Percentiles rank a stretch among this genome's conserved stretches.
These are phyloP conservation scores for Amaurobius ferox DNA, from an alignment of 2,888 invertebrate genomes.

Conservation along the genomic window DNA sequence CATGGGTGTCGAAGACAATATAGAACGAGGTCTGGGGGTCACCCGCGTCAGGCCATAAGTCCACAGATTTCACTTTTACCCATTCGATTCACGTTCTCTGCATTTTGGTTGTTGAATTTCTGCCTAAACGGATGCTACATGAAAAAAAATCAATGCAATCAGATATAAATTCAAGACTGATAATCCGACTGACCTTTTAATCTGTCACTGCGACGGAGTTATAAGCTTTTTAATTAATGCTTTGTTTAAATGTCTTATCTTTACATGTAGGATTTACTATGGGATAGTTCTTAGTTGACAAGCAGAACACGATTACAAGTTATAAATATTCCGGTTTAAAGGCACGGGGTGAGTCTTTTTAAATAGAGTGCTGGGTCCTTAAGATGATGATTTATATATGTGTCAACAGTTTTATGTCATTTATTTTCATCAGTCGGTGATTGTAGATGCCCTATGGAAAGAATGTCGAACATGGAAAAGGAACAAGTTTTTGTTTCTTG, in stretches of 20 bases:
- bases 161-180: constrained; percentile 31
- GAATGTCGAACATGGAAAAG: constrained; percentile 38
- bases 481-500: constrained; percentile 41
- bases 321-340: constrained; percentile 61
- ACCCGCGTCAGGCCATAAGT: not conserved
- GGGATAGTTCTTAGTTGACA: constrained; percentile 30
- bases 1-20: constrained; percentile 11
- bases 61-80: not conserved
- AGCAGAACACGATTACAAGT: constrained; percentile 53
- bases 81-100: constrained; percentile 46
- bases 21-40: constrained; percentile 47
- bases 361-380: constrained; percentile 26
- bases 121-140: not conserved
- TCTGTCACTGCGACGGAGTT: constrained; percentile 26
- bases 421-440: constrained; percentile 67
- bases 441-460: constrained; percentile 42
- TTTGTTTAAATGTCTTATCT: constrained; percentile 39
- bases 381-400: constrained; percentile 69
- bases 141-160: constrained; percentile 24
- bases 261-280: constrained; percentile 13
- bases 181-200: constrained; percentile 40
- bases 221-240: constrained; percentile 60
- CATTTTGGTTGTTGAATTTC: not conserved
- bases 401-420: constrained; percentile 65
- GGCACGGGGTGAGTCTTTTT: constrained; percentile 27